Conservation (phyloP, 2,113 vertebrate species). For the Alces alces region DNA sequence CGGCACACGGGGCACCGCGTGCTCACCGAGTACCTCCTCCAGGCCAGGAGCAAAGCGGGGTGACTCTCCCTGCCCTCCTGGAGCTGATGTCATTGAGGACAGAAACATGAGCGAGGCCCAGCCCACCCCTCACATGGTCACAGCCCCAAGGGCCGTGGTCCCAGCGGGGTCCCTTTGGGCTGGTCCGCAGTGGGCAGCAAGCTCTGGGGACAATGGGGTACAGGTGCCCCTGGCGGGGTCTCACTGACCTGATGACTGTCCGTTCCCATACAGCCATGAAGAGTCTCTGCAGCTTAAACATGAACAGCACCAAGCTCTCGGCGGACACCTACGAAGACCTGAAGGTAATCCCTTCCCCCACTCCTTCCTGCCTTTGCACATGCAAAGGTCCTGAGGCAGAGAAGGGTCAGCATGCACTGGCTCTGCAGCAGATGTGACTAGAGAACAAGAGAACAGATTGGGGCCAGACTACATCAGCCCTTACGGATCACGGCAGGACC, state of each 20-base stretch:
- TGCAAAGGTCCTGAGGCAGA: neutral
- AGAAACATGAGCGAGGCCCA: neutral
- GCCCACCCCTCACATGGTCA: fast-evolving
- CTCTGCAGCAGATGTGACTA: neutral
- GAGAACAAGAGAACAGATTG: too few relatives aligned
- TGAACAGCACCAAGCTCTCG: conserved; percentile 99
- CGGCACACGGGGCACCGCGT: fast-evolving
- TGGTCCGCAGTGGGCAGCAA: fast-evolving
- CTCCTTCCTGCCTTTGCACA: fast-evolving
- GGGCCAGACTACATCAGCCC: too few relatives aligned
- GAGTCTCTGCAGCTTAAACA: conserved; percentile 98
- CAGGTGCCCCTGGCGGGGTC: neutral
- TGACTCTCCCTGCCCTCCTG: fast-evolving
- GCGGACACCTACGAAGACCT: conserved; percentile 99
- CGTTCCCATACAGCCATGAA: conserved; percentile 89
- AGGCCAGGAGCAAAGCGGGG: fast-evolving
- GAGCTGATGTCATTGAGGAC: neutral
- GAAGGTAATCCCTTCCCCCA: conserved; percentile 84
- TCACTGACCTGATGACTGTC: neutral
- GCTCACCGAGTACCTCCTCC: neutral
- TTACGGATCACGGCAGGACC: fast-evolving
- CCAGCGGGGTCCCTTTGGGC: neutral
- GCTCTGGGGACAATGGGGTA: neutral
- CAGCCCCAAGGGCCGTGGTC: fast-evolving
- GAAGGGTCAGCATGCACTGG: fast-evolving